phyloP scores from a whole-genome alignment of 2,888 invertebrate species.

The Stenurella melanura region DNA sequence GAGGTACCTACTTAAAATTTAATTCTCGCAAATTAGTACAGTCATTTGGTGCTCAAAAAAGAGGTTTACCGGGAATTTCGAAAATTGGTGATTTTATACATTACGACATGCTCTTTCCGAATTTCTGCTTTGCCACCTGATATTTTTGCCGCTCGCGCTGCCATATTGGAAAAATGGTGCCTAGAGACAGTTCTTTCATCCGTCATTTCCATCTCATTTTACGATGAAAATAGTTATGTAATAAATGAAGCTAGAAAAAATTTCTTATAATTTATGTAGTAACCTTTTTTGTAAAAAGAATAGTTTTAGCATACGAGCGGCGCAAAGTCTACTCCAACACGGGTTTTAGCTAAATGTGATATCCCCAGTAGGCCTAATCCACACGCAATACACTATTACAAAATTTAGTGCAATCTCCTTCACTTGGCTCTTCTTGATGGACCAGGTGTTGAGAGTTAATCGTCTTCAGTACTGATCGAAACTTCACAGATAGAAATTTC shows the following conservation, averaged over 20 bases:
- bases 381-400: background rate
- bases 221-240: background rate
- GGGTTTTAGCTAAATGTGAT: no score
- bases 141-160: background rate
- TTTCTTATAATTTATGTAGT: no score
- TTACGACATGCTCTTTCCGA: background rate
- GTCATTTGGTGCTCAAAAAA: no score
- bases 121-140: background rate
- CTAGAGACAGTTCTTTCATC: background rate
- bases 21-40: no score
- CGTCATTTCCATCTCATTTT: background rate
- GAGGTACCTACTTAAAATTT: no score
- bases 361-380: no score
- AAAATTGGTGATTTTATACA: background rate
- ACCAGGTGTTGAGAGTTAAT: background rate
- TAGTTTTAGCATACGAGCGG: no score
- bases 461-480: no score
- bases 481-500: no score
- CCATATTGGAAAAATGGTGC: background rate
- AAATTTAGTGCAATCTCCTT: background rate
- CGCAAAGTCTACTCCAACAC: no score
- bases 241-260: background rate
- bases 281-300: no score
- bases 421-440: background rate
- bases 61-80: no score